Percentiles rank a stretch among this genome's conserved stretches.
phyloP scores from a whole-genome alignment of 2,797 vertebrate genomes.

The Pseudochirops corinnae region DNA sequence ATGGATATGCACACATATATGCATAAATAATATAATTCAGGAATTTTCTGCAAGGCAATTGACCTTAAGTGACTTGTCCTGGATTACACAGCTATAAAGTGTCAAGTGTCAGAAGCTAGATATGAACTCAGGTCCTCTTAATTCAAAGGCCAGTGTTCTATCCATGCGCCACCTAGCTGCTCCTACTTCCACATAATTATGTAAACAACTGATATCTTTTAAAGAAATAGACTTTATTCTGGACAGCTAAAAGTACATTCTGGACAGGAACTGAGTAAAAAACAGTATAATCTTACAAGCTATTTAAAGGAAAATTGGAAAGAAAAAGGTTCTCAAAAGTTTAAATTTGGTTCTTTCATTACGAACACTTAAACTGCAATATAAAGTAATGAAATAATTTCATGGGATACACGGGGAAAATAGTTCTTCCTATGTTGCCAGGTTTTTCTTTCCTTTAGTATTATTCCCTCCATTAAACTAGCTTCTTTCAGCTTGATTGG shows the following conservation, averaged over 20 bases:
- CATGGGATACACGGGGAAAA: not conserved
- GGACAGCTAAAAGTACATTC: not conserved
- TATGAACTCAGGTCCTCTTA: too few relatives aligned
- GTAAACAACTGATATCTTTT: not conserved
- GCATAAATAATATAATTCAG: too few relatives aligned
- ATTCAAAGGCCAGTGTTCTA: too few relatives aligned
- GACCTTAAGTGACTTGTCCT: too few relatives aligned
- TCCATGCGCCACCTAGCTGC: too few relatives aligned
- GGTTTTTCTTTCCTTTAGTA: conserved; percentile 36
- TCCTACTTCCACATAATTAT: too few relatives aligned
- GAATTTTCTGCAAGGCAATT: too few relatives aligned
- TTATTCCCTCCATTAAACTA: conserved; percentile 58
- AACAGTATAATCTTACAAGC: not conserved
- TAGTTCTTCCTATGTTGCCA: conserved; percentile 9
- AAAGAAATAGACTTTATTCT: not conserved
- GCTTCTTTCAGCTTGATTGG: conserved; percentile 63
- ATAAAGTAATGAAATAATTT: conserved; percentile 23
- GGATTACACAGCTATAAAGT: too few relatives aligned
- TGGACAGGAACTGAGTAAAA: conserved; percentile 14
- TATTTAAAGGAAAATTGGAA: not conserved
- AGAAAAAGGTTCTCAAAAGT: not conserved
- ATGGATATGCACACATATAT: too few relatives aligned
- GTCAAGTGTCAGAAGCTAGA: too few relatives aligned
- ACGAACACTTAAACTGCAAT: conserved; percentile 19
- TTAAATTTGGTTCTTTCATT: conserved; percentile 6